Conservation (phyloP, 2,888 invertebrate species). For the Sabatieria punctata region DNA sequence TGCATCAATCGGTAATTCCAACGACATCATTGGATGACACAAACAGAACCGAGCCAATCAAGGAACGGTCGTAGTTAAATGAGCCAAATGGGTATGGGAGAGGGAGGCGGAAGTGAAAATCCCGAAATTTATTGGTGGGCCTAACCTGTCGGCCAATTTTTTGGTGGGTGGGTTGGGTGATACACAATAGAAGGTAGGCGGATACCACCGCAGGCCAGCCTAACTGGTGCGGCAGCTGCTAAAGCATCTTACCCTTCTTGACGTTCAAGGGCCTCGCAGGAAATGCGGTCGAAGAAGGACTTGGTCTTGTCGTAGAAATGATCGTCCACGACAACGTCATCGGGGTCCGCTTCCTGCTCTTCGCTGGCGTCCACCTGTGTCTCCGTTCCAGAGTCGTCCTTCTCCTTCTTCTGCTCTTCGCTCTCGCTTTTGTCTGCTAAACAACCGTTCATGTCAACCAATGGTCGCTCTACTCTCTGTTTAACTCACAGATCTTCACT, state of each 20-base stretch:
- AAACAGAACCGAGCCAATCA: too few species aligned
- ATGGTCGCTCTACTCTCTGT: neutral
- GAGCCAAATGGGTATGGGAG: too few species aligned
- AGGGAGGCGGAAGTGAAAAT: too few species aligned
- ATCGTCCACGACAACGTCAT: conserved; percentile 36
- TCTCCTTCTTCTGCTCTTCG: conserved; percentile 8
- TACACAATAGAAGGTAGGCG: neutral
- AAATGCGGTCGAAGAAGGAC: conserved; percentile 95
- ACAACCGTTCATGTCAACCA: neutral
- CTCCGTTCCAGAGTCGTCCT: too few species aligned
- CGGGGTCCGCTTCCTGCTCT: too few species aligned
- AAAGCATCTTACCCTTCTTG: neutral
- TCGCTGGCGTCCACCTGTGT: too few species aligned
- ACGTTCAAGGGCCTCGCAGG: conserved; percentile 57
- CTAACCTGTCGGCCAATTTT: too few species aligned
- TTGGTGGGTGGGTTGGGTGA: neutral
- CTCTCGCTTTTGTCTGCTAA: neutral
- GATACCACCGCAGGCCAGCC: neutral
- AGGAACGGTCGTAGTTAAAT: too few species aligned
- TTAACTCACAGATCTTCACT: neutral
- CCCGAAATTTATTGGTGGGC: too few species aligned
- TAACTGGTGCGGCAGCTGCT: neutral
- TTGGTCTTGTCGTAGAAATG: conserved; percentile 83
- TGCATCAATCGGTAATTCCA: too few species aligned
- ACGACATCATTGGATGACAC: too few species aligned